Conservation (phyloP, 2,888 invertebrate genomes). For the Cataglyphis altisquamis region DNA sequence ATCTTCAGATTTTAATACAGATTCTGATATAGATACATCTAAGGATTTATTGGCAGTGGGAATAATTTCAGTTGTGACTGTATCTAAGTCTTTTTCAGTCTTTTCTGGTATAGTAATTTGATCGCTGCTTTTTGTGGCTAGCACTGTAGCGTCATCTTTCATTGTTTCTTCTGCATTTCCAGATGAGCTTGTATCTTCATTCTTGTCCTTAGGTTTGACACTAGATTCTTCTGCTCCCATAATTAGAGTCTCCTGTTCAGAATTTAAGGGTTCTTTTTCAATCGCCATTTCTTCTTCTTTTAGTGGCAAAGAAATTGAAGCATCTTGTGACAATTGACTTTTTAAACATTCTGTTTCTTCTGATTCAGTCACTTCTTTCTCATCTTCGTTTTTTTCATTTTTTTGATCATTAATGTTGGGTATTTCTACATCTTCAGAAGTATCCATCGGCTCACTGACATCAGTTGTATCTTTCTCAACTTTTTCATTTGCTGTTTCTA, state of each 20-base stretch:
- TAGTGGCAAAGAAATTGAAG: constrained; percentile 38
- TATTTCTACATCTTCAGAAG: constrained; percentile 80
- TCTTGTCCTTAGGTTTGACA: constrained; percentile 41
- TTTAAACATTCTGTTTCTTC: constrained; percentile 63
- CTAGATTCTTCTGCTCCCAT: constrained; percentile 48
- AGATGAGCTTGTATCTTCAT: constrained; percentile 56
- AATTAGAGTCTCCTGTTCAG: constrained; percentile 53
- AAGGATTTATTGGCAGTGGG: constrained; percentile 53
- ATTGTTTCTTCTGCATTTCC: constrained; percentile 52
- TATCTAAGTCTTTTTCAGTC: constrained; percentile 42
- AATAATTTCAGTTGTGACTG: constrained; percentile 46
- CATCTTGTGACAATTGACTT: constrained; percentile 82
- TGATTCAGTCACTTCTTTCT: constrained; percentile 55
- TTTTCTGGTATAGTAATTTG: constrained; percentile 62
- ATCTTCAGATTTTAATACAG: constrained; percentile 62
- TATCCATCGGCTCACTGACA: constrained; percentile 81
- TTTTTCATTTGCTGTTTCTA: constrained; percentile 74
- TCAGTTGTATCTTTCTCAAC: constrained; percentile 53
- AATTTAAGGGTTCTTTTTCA: constrained; percentile 63
- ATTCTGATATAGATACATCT: constrained; percentile 52
- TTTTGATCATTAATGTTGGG: constrained; percentile 72
- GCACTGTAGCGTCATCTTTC: constrained; percentile 40
- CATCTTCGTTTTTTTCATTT: constrained; percentile 63
- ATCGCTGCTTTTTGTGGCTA: constrained; percentile 48
- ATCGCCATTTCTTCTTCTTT: constrained; percentile 59